Evolutionary conservation across 2,797 vertebrate genomes (phyloP), one percentile per base, ranked within the genome.

Genomic region (Lateolabrax maculatus): DNA sequence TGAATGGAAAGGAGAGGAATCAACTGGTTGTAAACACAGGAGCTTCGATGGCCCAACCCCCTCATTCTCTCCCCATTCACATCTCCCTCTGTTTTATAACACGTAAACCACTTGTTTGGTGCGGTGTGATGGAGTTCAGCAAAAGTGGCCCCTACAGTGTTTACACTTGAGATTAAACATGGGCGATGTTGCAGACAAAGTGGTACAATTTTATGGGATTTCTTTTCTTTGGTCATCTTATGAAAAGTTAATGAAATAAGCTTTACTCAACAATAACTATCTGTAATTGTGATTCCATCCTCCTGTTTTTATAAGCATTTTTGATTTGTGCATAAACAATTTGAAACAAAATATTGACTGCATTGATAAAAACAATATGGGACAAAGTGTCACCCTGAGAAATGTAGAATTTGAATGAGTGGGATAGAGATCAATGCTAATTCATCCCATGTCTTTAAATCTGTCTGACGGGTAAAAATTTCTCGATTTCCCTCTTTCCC

Each of bases 1-100:
- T 88, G 85, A 90, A 90, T 69, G 75, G 85, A 92, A 91, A 87
- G 81, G 86, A 87, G 81, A 86, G 89, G 83, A 85, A 85, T 89
- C 75, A 74, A 43, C 74, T 37, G 48, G 84, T 80, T 84, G 85
- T 93, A 91, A 90, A 90, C 84, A 88, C 79, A 49, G 55, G 29
- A 19, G 76, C 81, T 41, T 55, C 53, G 19, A 71, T 62, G 64
- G 60, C 46, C 51, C 48, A 4, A 34, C 71, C 67, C 44, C 49
- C 61, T 61, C 39, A 18, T 64, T 55, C 39, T 68, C 16, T 67
- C 58, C 34, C 77, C 68, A 79, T 87, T 90, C 83, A 88, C 66
- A 37, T 81, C 66, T 60, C 66, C 27, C 58, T 69, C 27, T 63
- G 58, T 80, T 74, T 72, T 16, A 53, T 41, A 31, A 37, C 31